Percentiles rank a stretch among this genome's conserved stretches.
Conservation (phyloP, 2,113 vertebrate species). For the Anguilla rostrata region DNA sequence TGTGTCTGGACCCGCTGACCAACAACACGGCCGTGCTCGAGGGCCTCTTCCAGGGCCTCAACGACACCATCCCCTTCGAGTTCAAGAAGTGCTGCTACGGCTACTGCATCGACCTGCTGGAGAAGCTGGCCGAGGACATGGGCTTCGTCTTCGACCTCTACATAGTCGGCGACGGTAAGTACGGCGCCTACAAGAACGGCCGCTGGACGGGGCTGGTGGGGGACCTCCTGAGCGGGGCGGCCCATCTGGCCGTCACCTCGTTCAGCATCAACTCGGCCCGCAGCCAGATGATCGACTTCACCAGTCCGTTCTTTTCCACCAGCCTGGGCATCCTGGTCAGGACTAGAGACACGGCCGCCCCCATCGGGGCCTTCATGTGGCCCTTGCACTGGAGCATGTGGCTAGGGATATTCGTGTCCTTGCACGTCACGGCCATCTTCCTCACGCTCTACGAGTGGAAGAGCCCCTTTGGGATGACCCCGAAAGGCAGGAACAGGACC, state of each 20-base stretch:
- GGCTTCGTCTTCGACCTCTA: slow-evolving; percentile 83
- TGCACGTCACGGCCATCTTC: slow-evolving; percentile 80
- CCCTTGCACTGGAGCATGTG: slow-evolving; percentile 85
- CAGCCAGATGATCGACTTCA: slow-evolving; percentile 82
- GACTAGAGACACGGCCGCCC: slow-evolving; percentile 78
- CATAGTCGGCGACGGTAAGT: slow-evolving; percentile 82
- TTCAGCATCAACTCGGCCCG: slow-evolving; percentile 83
- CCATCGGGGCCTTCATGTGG: slow-evolving; percentile 86
- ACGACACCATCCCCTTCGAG: slow-evolving; percentile 70
- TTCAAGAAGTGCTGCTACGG: slow-evolving; percentile 82
- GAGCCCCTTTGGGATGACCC: slow-evolving; percentile 82
- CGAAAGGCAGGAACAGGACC: slow-evolving; percentile 75
- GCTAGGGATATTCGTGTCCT: slow-evolving; percentile 81
- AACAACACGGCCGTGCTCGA: slow-evolving; percentile 82
- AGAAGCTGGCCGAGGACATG: slow-evolving; percentile 80
- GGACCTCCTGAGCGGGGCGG: slow-evolving; percentile 75
- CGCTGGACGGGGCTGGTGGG: slow-evolving; percentile 82
- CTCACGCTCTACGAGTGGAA: slow-evolving; percentile 84
- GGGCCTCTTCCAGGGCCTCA: slow-evolving; percentile 82
- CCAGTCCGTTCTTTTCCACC: slow-evolving; percentile 82
- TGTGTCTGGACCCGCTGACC: slow-evolving; percentile 88
- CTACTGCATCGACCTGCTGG: slow-evolving; percentile 80
- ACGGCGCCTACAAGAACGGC: slow-evolving; percentile 76
- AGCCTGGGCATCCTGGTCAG: slow-evolving; percentile 81
- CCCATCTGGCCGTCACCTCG: slow-evolving; percentile 80